phyloP scores from a whole-genome alignment of 2,888 invertebrate genomes.

The Pseudococcus viburni region DNA sequence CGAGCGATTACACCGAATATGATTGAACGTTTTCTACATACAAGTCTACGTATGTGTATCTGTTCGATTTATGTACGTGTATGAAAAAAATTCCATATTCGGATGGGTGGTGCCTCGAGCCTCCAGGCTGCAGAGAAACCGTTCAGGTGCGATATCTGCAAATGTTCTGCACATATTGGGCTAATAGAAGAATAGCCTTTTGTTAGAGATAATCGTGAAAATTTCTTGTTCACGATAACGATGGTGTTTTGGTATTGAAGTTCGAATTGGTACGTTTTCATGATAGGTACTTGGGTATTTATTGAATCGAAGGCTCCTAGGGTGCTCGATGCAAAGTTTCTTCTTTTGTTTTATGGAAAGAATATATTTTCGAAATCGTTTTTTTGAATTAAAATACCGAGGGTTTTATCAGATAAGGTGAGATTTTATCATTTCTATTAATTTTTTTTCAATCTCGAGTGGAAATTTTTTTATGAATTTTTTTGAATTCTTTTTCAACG shows the following conservation, averaged over 20 bases:
- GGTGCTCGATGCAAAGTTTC: background rate
- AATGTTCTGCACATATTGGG: background rate
- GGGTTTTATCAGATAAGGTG: too few relatives aligned
- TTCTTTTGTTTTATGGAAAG: background rate
- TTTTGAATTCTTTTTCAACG: too few relatives aligned
- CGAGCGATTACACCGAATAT: slow-evolving; percentile 3
- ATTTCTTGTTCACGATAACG: background rate
- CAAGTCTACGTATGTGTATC: background rate
- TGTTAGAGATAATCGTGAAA: background rate
- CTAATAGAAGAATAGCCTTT: background rate
- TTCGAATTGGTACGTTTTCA: background rate
- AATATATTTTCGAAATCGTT: too few relatives aligned
- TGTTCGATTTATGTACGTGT: background rate
- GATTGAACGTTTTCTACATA: slow-evolving; percentile 8
- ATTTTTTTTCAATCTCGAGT: too few relatives aligned
- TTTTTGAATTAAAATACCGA: too few relatives aligned
- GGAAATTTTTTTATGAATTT: too few relatives aligned
- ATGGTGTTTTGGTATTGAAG: background rate
- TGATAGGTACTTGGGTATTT: background rate
- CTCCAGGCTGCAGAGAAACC: background rate
- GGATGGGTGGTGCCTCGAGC: background rate
- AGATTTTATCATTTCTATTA: too few relatives aligned
- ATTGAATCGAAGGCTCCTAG: background rate
- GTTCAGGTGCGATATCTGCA: background rate
- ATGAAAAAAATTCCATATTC: background rate